phyloP scores from a whole-genome alignment of 2,888 invertebrate species.

The Laothoe populi region DNA sequence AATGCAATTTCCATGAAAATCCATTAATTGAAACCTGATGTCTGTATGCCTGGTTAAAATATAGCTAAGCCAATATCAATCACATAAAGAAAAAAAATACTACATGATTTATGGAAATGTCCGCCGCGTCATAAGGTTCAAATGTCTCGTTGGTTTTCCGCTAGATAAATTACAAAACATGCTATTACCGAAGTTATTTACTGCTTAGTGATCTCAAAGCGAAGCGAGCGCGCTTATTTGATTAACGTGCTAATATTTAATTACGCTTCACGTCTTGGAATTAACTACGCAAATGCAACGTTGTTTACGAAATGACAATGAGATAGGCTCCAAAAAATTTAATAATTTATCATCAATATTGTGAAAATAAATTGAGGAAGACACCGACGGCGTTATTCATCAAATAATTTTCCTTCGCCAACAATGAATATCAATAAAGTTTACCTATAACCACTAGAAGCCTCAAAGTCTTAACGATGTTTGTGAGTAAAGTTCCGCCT shows the following conservation, averaged over 20 bases:
- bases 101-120: constrained; percentile 37
- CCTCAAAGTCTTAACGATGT: not conserved
- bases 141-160: constrained; percentile 38
- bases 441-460: not conserved
- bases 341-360: constrained; percentile 48
- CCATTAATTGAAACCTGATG: too few relatives aligned
- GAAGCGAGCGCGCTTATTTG: constrained; percentile 44
- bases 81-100: constrained; percentile 35
- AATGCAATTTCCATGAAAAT: too few relatives aligned
- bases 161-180: constrained; percentile 45
- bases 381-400: constrained; percentile 48
- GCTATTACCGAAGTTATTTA: constrained; percentile 28
- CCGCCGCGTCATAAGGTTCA: constrained; percentile 35
- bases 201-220: constrained; percentile 43
- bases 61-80: too few relatives aligned
- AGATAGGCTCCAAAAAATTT: constrained; percentile 32
- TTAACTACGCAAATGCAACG: constrained; percentile 40
- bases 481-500: not conserved
- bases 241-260: constrained; percentile 49
- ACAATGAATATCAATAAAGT: constrained; percentile 13
- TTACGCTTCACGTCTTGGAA: constrained; percentile 42
- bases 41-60: too few relatives aligned
- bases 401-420: constrained; percentile 51
- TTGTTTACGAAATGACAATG: constrained; percentile 6
- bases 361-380: constrained; percentile 45